Evolutionary conservation across 1,140 invertebrate genomes (phyloP).

Genomic region (Procambarus virginalis): DNA sequence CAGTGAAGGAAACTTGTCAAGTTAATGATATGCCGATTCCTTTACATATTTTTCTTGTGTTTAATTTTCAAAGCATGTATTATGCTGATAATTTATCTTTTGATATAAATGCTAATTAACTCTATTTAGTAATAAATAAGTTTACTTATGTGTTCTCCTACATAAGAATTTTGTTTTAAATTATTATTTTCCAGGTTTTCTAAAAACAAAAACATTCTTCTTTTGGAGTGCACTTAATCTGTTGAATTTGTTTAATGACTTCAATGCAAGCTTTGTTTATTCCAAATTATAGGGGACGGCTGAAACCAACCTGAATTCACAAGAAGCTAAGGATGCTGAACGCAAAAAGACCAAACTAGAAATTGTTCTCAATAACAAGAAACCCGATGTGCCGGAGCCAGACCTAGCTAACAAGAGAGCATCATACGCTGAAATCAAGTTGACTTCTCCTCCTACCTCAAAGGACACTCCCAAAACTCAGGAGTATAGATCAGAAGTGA

Average conservation of each 20-base stretch:
- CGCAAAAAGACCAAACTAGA: conserved; percentile 60
- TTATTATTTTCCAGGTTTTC: too few relatives aligned
- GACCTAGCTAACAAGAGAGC: conserved; percentile 34
- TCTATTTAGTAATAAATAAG: too few relatives aligned
- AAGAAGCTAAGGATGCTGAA: conserved; percentile 7
- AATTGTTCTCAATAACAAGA: conserved; percentile 53
- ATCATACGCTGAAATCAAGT: conserved; percentile 63
- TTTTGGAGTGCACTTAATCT: background rate
- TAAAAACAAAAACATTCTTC: too few relatives aligned
- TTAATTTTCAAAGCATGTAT: too few relatives aligned
- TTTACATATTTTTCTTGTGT: too few relatives aligned
- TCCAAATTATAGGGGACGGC: conserved; percentile 23
- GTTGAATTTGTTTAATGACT: background rate
- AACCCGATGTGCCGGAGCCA: conserved; percentile 23
- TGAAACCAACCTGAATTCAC: background rate
- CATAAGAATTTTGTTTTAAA: too few relatives aligned
- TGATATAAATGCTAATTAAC: too few relatives aligned
- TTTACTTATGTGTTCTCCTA: too few relatives aligned
- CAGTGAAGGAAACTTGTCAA: too few relatives aligned
- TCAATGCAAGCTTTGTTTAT: background rate
- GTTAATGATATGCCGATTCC: too few relatives aligned
- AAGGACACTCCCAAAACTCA: conserved; percentile 29
- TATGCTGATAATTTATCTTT: too few relatives aligned
- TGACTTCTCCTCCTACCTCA: conserved; percentile 49
- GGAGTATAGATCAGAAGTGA: conserved; percentile 59